A percentile compares a stretch with the other conserved stretches of the same genome.
Conservation (phyloP, 2,888 invertebrate species). For the Cheilosia vulpina region DNA sequence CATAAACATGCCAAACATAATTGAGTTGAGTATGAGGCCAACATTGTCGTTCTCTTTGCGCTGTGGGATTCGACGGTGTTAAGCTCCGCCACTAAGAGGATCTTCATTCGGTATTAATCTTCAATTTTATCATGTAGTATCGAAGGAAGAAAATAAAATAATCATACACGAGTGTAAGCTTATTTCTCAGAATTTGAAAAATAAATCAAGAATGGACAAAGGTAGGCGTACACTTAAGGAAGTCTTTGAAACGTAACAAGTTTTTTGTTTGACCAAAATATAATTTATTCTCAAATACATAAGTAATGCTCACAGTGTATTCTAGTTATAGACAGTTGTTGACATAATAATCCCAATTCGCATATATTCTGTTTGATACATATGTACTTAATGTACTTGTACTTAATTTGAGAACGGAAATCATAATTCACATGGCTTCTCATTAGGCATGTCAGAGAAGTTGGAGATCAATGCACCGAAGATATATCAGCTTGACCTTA, state of each 20-base stretch:
- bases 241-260: conserved; percentile 1
- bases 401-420: too few species aligned
- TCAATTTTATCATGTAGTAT: conserved; percentile 3
- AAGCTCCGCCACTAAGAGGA: conserved; percentile 52
- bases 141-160: conserved; percentile 28
- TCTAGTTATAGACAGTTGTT: too few species aligned
- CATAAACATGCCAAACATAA: conserved; percentile 40
- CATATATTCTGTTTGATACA: too few species aligned
- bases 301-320: background rate
- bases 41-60: background rate
- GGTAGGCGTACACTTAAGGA: conserved; percentile 31
- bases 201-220: conserved; percentile 42
- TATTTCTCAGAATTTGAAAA: conserved; percentile 37
- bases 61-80: conserved; percentile 16
- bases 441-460: too few species aligned
- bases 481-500: too few species aligned
- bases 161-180: conserved; percentile 11
- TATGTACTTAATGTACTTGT: too few species aligned
- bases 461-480: too few species aligned
- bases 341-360: too few species aligned
- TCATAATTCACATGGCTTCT: too few species aligned
- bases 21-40: conserved; percentile 20
- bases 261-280: background rate
- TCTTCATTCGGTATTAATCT: conserved; percentile 47
- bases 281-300: background rate